Evolutionary conservation across 64 coral and sea anemone species (phyloP).

Genomic region (Hydrozoanthus tunicans): DNA sequence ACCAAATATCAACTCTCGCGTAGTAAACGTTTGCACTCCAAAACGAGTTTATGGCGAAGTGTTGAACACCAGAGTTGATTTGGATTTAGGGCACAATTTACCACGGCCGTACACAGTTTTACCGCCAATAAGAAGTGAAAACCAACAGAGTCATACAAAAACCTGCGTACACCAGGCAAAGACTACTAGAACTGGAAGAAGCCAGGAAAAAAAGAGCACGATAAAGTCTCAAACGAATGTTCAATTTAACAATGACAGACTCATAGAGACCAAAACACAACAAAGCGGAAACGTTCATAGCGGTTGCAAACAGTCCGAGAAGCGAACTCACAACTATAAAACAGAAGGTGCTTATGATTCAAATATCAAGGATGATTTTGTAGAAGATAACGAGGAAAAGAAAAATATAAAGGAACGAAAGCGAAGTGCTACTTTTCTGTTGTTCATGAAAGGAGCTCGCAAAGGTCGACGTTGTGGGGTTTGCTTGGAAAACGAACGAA

Average conservation of each 20-base stretch:
- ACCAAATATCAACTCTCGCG: not conserved
- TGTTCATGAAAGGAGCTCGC: conserved; percentile 71
- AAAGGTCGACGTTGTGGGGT: conserved; percentile 70
- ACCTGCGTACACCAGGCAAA: conserved; percentile 46
- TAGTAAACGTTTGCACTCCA: not conserved
- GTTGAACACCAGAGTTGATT: not conserved
- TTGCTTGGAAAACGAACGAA: conserved; percentile 79
- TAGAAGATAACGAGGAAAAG: conserved; percentile 21
- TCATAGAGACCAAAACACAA: conserved; percentile 18
- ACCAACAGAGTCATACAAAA: not conserved
- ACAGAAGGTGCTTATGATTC: not conserved
- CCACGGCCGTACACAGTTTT: conserved; percentile 69
- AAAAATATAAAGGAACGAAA: conserved; percentile 55
- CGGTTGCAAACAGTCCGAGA: conserved; percentile 2
- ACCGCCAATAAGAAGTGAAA: conserved; percentile 73
- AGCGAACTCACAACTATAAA: not conserved
- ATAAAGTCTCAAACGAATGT: not conserved
- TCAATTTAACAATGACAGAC: not conserved
- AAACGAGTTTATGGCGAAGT: conserved; percentile 33
- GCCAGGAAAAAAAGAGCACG: not conserved
- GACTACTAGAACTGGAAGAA: conserved; percentile 20
- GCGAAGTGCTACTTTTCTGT: conserved; percentile 61
- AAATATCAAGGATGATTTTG: not conserved
- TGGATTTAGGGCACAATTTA: conserved; percentile 68
- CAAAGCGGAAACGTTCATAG: not conserved